phyloP scores from a whole-genome alignment of 1,140 invertebrate species.

The Heterodera schachtii region DNA sequence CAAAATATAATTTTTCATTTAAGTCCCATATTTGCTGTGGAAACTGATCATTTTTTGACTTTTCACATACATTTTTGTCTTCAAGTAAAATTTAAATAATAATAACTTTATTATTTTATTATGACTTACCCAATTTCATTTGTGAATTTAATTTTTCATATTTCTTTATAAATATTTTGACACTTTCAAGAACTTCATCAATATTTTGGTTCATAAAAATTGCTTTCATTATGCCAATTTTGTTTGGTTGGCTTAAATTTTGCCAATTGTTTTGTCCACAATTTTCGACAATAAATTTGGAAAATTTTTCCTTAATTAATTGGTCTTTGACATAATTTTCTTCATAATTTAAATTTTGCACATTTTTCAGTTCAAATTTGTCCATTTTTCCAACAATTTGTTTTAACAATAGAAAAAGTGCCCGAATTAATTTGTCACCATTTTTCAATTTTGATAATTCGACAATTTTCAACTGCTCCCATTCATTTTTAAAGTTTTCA shows the following conservation, averaged over 20 bases:
- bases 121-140: too few species aligned
- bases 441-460: not conserved
- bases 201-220: not conserved
- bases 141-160: too few species aligned
- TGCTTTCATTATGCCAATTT: not conserved
- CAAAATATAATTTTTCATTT: not conserved
- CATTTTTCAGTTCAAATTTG: not conserved
- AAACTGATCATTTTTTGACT: not conserved
- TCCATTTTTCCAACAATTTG: not conserved
- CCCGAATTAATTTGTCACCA: not conserved
- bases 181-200: too few species aligned
- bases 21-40: not conserved
- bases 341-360: not conserved
- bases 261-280: not conserved
- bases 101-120: too few species aligned
- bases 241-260: not conserved
- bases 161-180: too few species aligned
- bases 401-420: not conserved
- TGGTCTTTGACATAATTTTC: not conserved
- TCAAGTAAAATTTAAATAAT: not conserved
- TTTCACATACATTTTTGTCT: not conserved
- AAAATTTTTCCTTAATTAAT: not conserved
- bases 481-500: not conserved
- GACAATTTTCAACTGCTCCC: not conserved
- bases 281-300: not conserved